Evolutionary conservation across 2,888 invertebrate genomes (phyloP).

Genomic region (Magallana nippona): DNA sequence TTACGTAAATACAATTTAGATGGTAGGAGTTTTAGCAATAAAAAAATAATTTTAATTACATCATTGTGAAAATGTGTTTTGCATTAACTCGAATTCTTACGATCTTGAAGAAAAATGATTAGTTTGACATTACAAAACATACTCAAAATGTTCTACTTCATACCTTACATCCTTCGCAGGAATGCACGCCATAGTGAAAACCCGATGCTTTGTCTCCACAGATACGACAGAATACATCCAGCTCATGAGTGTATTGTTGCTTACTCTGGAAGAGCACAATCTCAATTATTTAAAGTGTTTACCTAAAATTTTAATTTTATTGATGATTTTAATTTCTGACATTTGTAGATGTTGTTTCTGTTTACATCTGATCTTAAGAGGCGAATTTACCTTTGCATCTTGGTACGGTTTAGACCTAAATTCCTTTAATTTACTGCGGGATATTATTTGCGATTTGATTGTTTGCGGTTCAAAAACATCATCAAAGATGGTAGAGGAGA

Average conservation of each 20-base stretch:
- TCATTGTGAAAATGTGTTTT: too few relatives aligned
- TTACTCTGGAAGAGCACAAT: slow-evolving; percentile 50
- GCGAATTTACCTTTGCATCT: neutral
- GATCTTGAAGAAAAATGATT: too few relatives aligned
- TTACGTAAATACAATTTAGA: neutral
- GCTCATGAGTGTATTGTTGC: slow-evolving; percentile 70
- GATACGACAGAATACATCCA: slow-evolving; percentile 92
- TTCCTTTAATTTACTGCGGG: neutral
- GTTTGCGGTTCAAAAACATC: slow-evolving; percentile 14
- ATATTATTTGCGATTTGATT: neutral
- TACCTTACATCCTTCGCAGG: slow-evolving; percentile 99
- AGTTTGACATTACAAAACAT: neutral
- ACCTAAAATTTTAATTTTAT: neutral
- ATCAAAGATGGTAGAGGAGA: slow-evolving; percentile 1
- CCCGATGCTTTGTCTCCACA: slow-evolving; percentile 99
- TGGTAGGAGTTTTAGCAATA: neutral
- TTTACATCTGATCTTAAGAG: too few relatives aligned
- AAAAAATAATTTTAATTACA: neutral
- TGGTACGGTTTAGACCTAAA: neutral
- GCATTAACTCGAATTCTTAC: too few relatives aligned
- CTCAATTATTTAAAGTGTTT: neutral
- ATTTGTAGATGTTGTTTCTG: too few relatives aligned
- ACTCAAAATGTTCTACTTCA: neutral
- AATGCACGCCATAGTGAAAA: slow-evolving; percentile 99
- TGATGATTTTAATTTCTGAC: too few relatives aligned